Evolutionary conservation across 1,140 invertebrate genomes (phyloP), one percentile per base, ranked within the genome.

Genomic region (Protaetia brevitarsis): DNA sequence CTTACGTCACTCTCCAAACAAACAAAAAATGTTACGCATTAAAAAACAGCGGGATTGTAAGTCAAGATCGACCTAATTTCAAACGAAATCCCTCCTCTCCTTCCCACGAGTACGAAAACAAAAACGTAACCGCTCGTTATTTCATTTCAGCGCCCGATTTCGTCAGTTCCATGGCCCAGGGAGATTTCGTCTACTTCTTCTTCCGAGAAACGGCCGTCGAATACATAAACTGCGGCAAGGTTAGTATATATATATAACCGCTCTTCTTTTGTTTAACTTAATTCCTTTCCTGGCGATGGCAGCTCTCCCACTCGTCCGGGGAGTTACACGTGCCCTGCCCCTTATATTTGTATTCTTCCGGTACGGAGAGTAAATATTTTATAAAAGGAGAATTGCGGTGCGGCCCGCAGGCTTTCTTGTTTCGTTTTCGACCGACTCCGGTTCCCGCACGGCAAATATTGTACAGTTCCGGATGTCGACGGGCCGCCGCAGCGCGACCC

Each of bases 131-230:
- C n/a, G 23, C 23, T 58, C 29, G 28, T 58, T 58, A 61, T 73
- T 78, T 79, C 70, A 34, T 83, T 85, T 76, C 85, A 97, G 95
- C 92, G 73, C 95, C 96, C 30, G 93, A 97, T 82, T 99, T 99
- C 82, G 96, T 99, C 61, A 93, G 90, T 79, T 97, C 96, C 64
- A 90, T 98, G 82, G 90, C 90, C 68, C 91, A 96, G 76, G 93
- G 91, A 45, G 95, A 97, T 78, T 97, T 95, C 82, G 94, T 99
- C 63, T 98, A 98, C 80, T 98, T 99, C 85, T 98, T 98, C 87
- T 98, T 99, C 80, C 85, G 96, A 63, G 96, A 97, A 81, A 95
- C 92, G 29, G 95, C 95, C 23, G 93, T 97, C 51, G 96, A 97
- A 82, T 95, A 93, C 80, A 95, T 96, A 77, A 97, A 98, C 80